Conservation (phyloP, 1,140 invertebrate species). For the Drosophila pseudoananassae region DNA sequence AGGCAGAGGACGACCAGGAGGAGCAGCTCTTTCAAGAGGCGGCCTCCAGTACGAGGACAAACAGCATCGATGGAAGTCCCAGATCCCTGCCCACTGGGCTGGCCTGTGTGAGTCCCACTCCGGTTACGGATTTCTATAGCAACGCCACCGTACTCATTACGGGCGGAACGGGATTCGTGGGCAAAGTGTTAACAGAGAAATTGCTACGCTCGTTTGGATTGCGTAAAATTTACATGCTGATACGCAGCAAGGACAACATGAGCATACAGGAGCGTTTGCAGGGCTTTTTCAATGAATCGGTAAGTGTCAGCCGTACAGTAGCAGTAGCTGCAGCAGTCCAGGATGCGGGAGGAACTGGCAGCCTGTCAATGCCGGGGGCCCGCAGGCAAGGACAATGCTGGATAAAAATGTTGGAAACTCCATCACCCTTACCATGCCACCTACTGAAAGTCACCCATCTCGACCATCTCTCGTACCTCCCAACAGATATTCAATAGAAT, state of each 20-base stretch:
- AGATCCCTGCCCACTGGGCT: not conserved
- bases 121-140: slow-evolving; percentile 84
- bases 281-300: slow-evolving; percentile 87
- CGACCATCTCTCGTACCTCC: slow-evolving; percentile 10
- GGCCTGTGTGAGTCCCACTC: slow-evolving; percentile 35
- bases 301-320: slow-evolving; percentile 78
- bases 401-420: slow-evolving; percentile 13
- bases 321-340: not conserved
- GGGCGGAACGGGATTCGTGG: slow-evolving; percentile 93
- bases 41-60: slow-evolving; percentile 22
- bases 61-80: slow-evolving; percentile 22
- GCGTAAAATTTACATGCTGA: slow-evolving; percentile 90
- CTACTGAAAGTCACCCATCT: too few relatives aligned
- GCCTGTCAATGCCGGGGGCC: slow-evolving; percentile 25
- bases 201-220: slow-evolving; percentile 91
- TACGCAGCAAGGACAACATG: slow-evolving; percentile 92
- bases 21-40: slow-evolving; percentile 50
- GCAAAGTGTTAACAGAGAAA: slow-evolving; percentile 95
- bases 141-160: slow-evolving; percentile 86
- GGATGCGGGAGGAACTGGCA: slow-evolving; percentile 23
- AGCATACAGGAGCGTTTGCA: slow-evolving; percentile 88
- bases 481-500: slow-evolving; percentile 89
- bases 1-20: slow-evolving; percentile 22
- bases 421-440: not conserved
- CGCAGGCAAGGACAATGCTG: slow-evolving; percentile 45